Conservation (phyloP, 2,888 invertebrate species). For the Lasioglossum zephyrum region DNA sequence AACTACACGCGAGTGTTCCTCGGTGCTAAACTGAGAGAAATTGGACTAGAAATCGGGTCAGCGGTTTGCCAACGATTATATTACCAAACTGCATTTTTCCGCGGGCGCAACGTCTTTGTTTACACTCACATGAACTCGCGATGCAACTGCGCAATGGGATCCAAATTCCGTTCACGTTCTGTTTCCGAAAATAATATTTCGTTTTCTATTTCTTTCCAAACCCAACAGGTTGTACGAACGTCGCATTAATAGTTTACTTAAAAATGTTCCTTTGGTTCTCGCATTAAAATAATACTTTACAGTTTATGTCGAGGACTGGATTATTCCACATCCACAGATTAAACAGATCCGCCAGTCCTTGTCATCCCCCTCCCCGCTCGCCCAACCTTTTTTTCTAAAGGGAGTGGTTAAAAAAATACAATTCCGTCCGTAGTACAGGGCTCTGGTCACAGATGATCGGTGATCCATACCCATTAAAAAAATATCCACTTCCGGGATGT, state of each 20-base stretch:
- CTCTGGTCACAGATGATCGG: no score
- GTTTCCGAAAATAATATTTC: background rate
- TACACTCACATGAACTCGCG: background rate
- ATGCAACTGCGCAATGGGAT: background rate
- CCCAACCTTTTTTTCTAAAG: no score
- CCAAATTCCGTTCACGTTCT: background rate
- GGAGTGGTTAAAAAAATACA: no score
- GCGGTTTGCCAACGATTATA: constrained; percentile 47
- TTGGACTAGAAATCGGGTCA: constrained; percentile 61
- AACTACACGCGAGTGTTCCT: constrained; percentile 9
- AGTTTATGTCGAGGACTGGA: no score
- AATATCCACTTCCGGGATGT: no score
- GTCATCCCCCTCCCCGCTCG: no score
- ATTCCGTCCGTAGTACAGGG: no score
- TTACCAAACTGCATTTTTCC: constrained; percentile 44
- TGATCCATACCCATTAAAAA: no score
- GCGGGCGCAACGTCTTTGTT: background rate
- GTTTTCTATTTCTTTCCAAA: background rate
- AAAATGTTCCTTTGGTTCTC: background rate
- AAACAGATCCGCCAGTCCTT: no score
- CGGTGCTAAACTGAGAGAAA: constrained; percentile 46
- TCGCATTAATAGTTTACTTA: background rate
- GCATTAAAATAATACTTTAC: background rate
- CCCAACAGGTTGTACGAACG: background rate
- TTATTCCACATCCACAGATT: no score